These are phyloP conservation scores for Antedon mediterranea DNA, from an alignment of 53 echinoderm and acorn worm genomes.

Conservation along the genomic window DNA sequence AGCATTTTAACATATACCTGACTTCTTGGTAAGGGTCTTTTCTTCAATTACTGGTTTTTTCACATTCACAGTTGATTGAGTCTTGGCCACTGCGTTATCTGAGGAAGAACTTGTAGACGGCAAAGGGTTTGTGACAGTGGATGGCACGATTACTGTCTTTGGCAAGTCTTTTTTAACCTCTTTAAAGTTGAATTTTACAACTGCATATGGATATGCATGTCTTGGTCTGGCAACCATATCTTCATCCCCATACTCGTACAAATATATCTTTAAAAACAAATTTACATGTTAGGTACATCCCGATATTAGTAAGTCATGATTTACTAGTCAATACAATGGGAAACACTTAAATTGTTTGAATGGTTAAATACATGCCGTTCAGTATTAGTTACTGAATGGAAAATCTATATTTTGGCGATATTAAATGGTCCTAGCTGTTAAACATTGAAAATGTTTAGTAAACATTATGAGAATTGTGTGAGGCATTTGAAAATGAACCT, in stretches of 20 bases:
- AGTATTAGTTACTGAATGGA: too few relatives aligned
- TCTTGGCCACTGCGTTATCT: neutral
- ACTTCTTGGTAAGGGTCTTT: neutral
- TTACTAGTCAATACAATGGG: neutral
- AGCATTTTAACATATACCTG: neutral
- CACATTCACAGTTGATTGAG: too few relatives aligned
- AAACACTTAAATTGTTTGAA: too few relatives aligned
- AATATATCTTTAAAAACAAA: constrained; percentile 42
- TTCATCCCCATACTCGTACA: constrained; percentile 84
- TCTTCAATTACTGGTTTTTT: neutral
- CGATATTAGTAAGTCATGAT: neutral
- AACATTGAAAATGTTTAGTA: too few relatives aligned
- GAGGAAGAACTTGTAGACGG: neutral
- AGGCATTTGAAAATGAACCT: too few relatives aligned
- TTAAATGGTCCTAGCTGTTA: too few relatives aligned
- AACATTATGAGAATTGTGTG: too few relatives aligned
- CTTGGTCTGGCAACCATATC: constrained; percentile 58
- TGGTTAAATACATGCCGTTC: too few relatives aligned
- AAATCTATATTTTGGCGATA: too few relatives aligned
- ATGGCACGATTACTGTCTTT: neutral
- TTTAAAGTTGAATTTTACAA: constrained; percentile 58
- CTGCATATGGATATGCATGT: constrained; percentile 65
- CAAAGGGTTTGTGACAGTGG: neutral
- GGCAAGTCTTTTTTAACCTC: constrained; percentile 25
- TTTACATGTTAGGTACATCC: neutral